phyloP scores from a whole-genome alignment of 2,888 invertebrate genomes.

The Campoplex nolae region DNA sequence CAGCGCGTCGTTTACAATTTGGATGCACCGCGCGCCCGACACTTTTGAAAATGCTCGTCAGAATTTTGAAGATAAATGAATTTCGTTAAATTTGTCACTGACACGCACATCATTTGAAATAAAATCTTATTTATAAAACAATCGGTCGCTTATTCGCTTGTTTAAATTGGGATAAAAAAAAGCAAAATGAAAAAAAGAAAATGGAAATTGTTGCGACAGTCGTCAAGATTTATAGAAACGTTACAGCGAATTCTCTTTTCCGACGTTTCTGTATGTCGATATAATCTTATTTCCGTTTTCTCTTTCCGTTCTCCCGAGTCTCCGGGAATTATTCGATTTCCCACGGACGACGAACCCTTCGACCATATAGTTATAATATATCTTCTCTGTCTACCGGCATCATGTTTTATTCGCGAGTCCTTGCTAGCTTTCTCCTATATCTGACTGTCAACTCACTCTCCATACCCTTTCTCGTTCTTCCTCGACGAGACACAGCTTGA shows the following conservation, averaged over 20 bases:
- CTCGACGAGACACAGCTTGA: constrained; percentile 40
- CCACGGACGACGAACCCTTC: constrained; percentile 41
- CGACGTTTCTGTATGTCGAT: constrained; percentile 31
- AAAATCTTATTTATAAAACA: background rate
- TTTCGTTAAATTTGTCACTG: background rate
- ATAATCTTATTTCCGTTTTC: constrained; percentile 59
- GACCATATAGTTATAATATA: constrained; percentile 8
- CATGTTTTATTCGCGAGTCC: constrained; percentile 56
- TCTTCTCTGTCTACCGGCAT: constrained; percentile 32
- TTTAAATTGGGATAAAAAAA: background rate
- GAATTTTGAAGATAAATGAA: constrained; percentile 11
- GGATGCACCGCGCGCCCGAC: background rate
- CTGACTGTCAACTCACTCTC: constrained; percentile 10
- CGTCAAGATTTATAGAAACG: constrained; percentile 35
- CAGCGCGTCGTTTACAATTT: background rate
- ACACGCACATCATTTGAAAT: constrained; percentile 17
- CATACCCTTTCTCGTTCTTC: constrained; percentile 6
- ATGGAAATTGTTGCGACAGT: background rate
- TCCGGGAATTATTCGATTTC: constrained; percentile 54
- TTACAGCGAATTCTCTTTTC: constrained; percentile 21
- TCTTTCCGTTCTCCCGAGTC: constrained; percentile 48
- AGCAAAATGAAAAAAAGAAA: background rate
- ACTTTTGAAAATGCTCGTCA: background rate
- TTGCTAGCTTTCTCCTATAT: constrained; percentile 42
- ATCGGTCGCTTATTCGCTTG: background rate